Evolutionary conservation across 2,888 invertebrate genomes (phyloP).

Genomic region (Pogonocherus hispidulus): DNA sequence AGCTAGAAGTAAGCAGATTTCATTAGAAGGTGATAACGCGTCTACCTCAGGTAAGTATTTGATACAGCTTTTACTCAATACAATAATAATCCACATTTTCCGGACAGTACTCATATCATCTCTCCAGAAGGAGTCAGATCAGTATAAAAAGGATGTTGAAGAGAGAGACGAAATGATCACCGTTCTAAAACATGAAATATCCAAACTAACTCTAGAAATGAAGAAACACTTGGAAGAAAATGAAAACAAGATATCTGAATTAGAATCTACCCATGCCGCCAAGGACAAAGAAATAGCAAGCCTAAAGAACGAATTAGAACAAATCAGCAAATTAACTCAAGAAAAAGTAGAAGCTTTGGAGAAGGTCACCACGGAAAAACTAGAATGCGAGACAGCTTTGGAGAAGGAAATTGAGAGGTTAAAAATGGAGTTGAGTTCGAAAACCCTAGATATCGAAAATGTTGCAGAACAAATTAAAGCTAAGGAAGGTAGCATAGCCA

Average conservation of each 20-base stretch:
- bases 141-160: slow-evolving; percentile 51
- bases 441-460: slow-evolving; percentile 70
- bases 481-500: slow-evolving; percentile 44
- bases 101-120: slow-evolving; percentile 51
- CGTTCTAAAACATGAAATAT: slow-evolving; percentile 55
- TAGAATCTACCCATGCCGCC: slow-evolving; percentile 36
- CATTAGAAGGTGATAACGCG: slow-evolving; percentile 50
- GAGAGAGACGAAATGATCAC: slow-evolving; percentile 50
- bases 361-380: slow-evolving; percentile 50
- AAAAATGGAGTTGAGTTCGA: slow-evolving; percentile 70
- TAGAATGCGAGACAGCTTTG: slow-evolving; percentile 54
- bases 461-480: slow-evolving; percentile 66
- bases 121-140: slow-evolving; percentile 56
- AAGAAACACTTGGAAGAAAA: slow-evolving; percentile 48
- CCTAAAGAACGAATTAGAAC: slow-evolving; percentile 61
- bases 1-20: slow-evolving; percentile 69
- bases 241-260: slow-evolving; percentile 41
- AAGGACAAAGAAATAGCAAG: slow-evolving; percentile 42
- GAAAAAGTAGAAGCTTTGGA: slow-evolving; percentile 55
- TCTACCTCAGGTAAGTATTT: slow-evolving; percentile 49
- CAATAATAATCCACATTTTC: slow-evolving; percentile 17
- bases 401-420: slow-evolving; percentile 62
- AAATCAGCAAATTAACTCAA: slow-evolving; percentile 54
- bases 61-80: background rate
- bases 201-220: slow-evolving; percentile 50